phyloP scores from a whole-genome alignment of 1,140 invertebrate genomes.

The Zaprionus taronus region DNA sequence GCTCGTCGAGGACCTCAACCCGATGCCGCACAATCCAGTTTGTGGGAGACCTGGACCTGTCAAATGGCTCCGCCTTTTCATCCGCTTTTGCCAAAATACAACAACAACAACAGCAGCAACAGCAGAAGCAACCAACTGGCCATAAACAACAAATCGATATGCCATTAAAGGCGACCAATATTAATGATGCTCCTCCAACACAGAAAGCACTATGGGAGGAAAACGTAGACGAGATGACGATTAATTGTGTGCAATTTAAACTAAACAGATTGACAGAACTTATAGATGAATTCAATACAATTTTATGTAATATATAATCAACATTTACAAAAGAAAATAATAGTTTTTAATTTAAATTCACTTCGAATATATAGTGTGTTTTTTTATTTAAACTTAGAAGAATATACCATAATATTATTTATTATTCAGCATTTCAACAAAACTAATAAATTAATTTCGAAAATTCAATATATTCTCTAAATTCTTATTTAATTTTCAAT shows the following conservation, averaged over 20 bases:
- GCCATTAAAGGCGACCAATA: conserved; percentile 52
- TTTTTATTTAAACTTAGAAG: neutral
- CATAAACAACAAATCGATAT: conserved; percentile 72
- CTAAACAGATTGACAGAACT: conserved; percentile 2
- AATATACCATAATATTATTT: neutral
- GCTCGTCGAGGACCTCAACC: neutral
- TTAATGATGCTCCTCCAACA: conserved; percentile 24
- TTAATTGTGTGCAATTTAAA: conserved; percentile 17
- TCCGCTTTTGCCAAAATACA: conserved; percentile 34
- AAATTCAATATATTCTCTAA: too few species aligned
- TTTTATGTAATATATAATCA: too few species aligned
- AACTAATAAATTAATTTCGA: neutral
- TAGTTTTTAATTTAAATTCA: neutral
- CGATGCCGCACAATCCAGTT: conserved; percentile 1
- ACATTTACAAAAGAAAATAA: neutral
- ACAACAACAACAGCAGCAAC: conserved; percentile 23
- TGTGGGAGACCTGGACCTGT: conserved; percentile 5
- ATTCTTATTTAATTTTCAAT: too few species aligned
- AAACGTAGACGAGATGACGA: conserved; percentile 1
- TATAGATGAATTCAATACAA: neutral
- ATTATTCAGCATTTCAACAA: neutral
- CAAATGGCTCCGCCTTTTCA: conserved; percentile 36
- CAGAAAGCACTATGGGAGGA: conserved; percentile 8
- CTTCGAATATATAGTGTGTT: too few species aligned
- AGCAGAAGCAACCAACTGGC: conserved; percentile 25